Evolutionary conservation across 2,888 invertebrate genomes (phyloP).

Genomic region (Callimorpha dominula): DNA sequence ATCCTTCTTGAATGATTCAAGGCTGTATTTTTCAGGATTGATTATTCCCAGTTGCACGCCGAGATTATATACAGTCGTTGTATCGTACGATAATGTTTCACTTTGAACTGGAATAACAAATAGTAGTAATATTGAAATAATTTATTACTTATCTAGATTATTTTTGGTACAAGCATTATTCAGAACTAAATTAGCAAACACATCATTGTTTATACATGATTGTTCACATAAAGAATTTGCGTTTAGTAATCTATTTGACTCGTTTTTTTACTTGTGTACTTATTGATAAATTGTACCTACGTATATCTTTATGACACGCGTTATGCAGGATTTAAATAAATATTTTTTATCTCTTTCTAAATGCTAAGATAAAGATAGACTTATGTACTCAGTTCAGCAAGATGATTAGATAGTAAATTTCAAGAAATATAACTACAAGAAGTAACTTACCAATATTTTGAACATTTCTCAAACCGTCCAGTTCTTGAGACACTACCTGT

Average conservation of each 20-base stretch:
- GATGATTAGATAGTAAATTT: background rate
- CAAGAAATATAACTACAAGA: background rate
- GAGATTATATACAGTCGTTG: constrained; percentile 57
- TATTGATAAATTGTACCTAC: background rate
- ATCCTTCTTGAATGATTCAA: constrained; percentile 65
- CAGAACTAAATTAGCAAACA: background rate
- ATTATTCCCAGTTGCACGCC: constrained; percentile 72
- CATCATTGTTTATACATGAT: background rate
- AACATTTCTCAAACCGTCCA: background rate
- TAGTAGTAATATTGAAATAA: constrained; percentile 15
- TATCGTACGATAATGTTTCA: constrained; percentile 50
- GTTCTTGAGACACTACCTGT: background rate
- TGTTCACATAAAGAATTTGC: background rate
- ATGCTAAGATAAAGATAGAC: background rate
- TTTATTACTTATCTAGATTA: background rate
- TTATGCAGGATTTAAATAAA: background rate
- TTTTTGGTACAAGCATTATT: background rate
- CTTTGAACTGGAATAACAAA: constrained; percentile 57
- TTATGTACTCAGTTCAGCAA: background rate
- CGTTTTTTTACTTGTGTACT: background rate
- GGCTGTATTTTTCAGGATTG: constrained; percentile 70
- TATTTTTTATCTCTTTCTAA: background rate
- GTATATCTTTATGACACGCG: background rate
- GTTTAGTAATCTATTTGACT: background rate
- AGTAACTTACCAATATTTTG: background rate